Evolutionary conservation across 1,140 invertebrate genomes (phyloP).

Genomic region (Drosophila rhopaloa): DNA sequence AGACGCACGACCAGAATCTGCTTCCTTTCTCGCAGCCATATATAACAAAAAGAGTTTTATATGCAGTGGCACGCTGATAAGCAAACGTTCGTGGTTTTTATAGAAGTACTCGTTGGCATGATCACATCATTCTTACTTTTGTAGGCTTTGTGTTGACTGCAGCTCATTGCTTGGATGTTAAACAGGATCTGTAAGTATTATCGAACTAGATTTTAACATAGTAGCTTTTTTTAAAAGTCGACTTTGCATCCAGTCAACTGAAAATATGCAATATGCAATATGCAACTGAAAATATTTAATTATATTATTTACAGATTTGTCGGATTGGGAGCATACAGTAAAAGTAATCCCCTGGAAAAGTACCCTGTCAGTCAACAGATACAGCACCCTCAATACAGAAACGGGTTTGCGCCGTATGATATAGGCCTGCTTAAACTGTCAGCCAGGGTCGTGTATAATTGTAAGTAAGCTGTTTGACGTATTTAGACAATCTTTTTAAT

Average conservation of each 20-base stretch:
- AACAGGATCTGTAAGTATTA: not conserved
- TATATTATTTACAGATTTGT: not conserved
- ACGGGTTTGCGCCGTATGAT: not conserved
- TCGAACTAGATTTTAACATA: too few species aligned
- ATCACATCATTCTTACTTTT: not conserved
- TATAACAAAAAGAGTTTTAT: not conserved
- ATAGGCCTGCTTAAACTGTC: constrained; percentile 4
- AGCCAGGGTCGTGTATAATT: not conserved
- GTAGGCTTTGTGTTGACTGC: constrained; percentile 15
- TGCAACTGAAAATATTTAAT: not conserved
- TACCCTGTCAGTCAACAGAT: too few species aligned
- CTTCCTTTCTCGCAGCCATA: constrained; percentile 3
- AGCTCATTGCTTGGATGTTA: not conserved
- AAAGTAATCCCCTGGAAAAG: not conserved
- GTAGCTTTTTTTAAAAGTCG: too few species aligned
- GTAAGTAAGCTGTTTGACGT: not conserved
- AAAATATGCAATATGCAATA: too few species aligned
- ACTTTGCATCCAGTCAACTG: too few species aligned
- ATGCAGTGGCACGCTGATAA: constrained; percentile 16
- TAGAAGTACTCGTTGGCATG: not conserved
- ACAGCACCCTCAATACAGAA: not conserved
- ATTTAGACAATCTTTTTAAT: too few species aligned
- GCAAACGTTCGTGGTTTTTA: constrained; percentile 1
- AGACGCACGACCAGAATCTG: not conserved
- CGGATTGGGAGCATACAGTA: not conserved